These are phyloP conservation scores for Microhierax caerulescens DNA, from an alignment of 2,797 vertebrate species.

Conservation along the genomic window DNA sequence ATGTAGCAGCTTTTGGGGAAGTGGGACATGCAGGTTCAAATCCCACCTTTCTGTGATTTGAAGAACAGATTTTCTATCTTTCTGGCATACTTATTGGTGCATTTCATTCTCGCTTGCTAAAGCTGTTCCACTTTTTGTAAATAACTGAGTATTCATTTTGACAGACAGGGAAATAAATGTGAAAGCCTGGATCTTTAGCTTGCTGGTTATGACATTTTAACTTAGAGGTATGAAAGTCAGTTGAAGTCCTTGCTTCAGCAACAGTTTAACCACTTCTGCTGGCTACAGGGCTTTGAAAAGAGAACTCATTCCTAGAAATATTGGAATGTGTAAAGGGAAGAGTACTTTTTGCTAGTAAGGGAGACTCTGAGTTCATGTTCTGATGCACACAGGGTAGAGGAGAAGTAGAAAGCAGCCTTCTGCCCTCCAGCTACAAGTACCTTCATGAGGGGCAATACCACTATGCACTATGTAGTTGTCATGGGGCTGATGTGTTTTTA, in stretches of 20 bases:
- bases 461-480: rapidly evolving
- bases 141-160: slow-evolving; percentile 61
- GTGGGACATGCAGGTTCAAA: background rate
- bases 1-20: background rate
- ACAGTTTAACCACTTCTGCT: background rate
- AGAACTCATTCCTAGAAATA: background rate
- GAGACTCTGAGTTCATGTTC: background rate
- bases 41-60: background rate
- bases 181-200: slow-evolving; percentile 19
- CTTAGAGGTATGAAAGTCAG: slow-evolving; percentile 11
- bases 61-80: slow-evolving; percentile 36
- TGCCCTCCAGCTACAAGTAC: background rate
- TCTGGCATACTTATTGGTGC: background rate
- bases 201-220: slow-evolving; percentile 4
- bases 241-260: background rate
- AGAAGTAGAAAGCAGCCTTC: background rate
- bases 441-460: background rate
- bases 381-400: background rate
- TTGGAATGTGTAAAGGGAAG: background rate
- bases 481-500: background rate
- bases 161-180: slow-evolving; percentile 34
- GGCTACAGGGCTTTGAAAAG: background rate
- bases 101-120: slow-evolving; percentile 5
- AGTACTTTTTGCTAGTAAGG: background rate
- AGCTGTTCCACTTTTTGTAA: slow-evolving; percentile 42